A percentile compares a stretch with the other conserved stretches of the same genome.
These are phyloP conservation scores for Lanistes nyassanus DNA, from an alignment of 1,140 invertebrate genomes.

Conservation along the genomic window DNA sequence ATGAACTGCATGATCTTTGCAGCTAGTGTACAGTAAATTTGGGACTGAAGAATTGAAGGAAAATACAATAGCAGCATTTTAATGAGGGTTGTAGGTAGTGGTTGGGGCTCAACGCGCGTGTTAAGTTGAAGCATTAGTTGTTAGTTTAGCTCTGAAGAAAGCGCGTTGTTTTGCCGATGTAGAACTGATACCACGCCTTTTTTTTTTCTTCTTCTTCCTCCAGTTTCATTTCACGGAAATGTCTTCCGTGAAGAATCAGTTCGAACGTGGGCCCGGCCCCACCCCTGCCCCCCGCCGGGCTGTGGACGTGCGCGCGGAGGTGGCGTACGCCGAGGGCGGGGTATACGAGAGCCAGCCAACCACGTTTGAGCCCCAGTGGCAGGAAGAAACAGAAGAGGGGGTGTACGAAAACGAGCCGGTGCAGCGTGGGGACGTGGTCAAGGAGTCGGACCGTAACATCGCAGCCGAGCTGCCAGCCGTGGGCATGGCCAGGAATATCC, in stretches of 20 bases:
- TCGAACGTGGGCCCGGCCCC: conserved; percentile 35
- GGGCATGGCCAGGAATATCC: conserved; percentile 51
- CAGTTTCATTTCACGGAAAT: conserved; percentile 51
- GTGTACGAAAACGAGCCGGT: conserved; percentile 56
- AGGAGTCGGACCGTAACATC: conserved; percentile 45
- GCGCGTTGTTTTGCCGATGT: too few relatives aligned
- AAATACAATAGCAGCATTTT: too few relatives aligned
- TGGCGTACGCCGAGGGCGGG: conserved; percentile 21
- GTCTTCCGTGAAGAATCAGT: conserved; percentile 44
- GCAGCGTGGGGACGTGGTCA: conserved; percentile 45
- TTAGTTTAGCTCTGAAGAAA: too few relatives aligned
- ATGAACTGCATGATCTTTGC: too few relatives aligned
- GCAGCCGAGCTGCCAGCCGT: conserved; percentile 48
- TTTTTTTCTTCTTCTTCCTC: conserved; percentile 17
- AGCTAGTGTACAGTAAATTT: too few relatives aligned
- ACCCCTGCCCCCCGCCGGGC: conserved; percentile 13
- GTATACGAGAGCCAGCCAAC: conserved; percentile 32
- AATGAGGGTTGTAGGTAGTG: too few relatives aligned
- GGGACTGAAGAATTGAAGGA: too few relatives aligned
- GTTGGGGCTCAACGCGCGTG: too few relatives aligned
- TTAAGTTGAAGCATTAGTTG: too few relatives aligned
- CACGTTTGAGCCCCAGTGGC: conserved; percentile 38
- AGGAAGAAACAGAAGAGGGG: conserved; percentile 50
- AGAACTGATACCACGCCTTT: too few relatives aligned
- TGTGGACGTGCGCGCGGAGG: conserved; percentile 24